A percentile compares a stretch with the other conserved stretches of the same genome.
These are phyloP conservation scores for Pogonus chalceus DNA, from an alignment of 1,140 invertebrate species.

Conservation along the genomic window DNA sequence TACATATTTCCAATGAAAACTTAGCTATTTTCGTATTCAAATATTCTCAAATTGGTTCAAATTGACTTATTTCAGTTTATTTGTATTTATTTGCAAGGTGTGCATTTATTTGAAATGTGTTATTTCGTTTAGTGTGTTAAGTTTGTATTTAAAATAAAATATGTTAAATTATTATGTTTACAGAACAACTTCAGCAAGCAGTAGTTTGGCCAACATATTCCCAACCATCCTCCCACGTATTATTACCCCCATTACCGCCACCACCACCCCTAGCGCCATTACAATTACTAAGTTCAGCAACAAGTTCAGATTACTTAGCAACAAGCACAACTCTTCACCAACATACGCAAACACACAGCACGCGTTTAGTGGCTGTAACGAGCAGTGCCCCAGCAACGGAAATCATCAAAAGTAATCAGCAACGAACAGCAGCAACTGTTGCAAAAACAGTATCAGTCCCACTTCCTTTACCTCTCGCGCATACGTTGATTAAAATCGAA, in stretches of 20 bases:
- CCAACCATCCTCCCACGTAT: conserved; percentile 46
- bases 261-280: conserved; percentile 47
- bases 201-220: conserved; percentile 61
- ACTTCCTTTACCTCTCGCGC: conserved; percentile 45
- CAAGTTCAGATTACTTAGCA: conserved; percentile 38
- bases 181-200: conserved; percentile 63
- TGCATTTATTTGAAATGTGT: no score
- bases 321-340: conserved; percentile 41
- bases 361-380: conserved; percentile 44
- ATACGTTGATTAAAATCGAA: conserved; percentile 55
- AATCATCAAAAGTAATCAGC: conserved; percentile 39
- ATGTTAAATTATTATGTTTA: conserved; percentile 35
- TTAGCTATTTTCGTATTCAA: background rate
- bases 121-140: no score
- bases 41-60: background rate
- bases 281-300: conserved; percentile 48
- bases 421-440: no score
- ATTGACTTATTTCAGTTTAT: background rate
- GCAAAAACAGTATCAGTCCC: conserved; percentile 48
- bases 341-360: conserved; percentile 49
- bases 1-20: no score
- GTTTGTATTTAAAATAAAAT: no score
- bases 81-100: no score
- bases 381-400: no score
- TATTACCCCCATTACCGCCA: conserved; percentile 47